Evolutionary conservation across 2,888 invertebrate species (phyloP).

Genomic region (Leucophenga maculata): DNA sequence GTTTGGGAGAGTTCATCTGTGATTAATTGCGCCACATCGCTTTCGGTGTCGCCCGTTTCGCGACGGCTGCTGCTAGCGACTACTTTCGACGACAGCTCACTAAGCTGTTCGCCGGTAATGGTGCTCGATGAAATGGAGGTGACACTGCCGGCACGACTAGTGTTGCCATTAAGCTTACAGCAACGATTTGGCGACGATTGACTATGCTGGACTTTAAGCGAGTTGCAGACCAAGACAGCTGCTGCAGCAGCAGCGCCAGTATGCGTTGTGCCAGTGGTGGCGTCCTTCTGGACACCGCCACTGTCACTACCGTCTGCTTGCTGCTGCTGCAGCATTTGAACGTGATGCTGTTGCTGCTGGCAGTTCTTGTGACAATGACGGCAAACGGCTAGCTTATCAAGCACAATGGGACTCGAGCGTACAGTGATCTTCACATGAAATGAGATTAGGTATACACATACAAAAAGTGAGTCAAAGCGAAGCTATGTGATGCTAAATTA

Average conservation of each 20-base stretch:
- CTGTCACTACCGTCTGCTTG: constrained; percentile 27
- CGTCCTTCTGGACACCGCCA: constrained; percentile 20
- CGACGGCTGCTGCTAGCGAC: constrained; percentile 61
- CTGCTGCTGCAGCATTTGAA: constrained; percentile 29
- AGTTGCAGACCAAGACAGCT: constrained; percentile 65
- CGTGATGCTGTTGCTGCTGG: constrained; percentile 61
- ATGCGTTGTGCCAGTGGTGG: constrained; percentile 30
- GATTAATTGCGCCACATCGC: constrained; percentile 65
- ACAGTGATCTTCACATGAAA: constrained; percentile 79
- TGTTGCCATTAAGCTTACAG: constrained; percentile 66
- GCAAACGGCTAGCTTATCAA: constrained; percentile 82
- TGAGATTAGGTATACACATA: constrained; percentile 2
- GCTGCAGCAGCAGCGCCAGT: constrained; percentile 30
- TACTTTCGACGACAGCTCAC: constrained; percentile 57
- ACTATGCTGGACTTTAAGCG: constrained; percentile 72
- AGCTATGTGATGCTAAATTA: constrained; percentile 14
- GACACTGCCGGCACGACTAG: constrained; percentile 57
- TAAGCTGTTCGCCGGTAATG: constrained; percentile 62
- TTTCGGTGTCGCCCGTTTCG: constrained; percentile 64
- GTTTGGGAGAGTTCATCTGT: constrained; percentile 66
- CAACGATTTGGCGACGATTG: constrained; percentile 72
- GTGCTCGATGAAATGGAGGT: constrained; percentile 70
- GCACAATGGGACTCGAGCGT: constrained; percentile 80
- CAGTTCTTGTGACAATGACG: constrained; percentile 86
- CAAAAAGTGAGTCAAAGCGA: background rate